Percentiles rank a stretch among this genome's conserved stretches.
phyloP scores from a whole-genome alignment of 2,797 vertebrate species.

The Silurus lanzhouensis region DNA sequence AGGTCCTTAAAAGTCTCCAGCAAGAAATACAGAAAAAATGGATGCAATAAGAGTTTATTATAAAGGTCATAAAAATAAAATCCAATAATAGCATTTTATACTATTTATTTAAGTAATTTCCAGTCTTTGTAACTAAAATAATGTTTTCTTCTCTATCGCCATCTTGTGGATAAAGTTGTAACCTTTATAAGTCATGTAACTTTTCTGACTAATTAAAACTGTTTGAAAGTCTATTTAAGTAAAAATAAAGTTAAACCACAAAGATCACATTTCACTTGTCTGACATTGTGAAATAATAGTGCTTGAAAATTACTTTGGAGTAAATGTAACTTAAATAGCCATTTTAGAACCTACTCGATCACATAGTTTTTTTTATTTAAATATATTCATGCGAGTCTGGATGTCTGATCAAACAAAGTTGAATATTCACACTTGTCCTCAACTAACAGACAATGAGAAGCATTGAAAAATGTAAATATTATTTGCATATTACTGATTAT shows the following conservation, averaged over 20 bases:
- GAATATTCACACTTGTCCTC: no score
- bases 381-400: background rate
- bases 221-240: no score
- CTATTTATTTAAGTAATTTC: background rate
- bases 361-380: background rate
- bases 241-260: background rate
- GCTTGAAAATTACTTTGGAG: background rate
- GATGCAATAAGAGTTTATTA: background rate
- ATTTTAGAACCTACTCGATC: background rate
- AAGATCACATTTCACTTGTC: background rate
- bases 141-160: constrained; percentile 35
- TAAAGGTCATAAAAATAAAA: background rate
- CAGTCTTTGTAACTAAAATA: background rate
- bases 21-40: no score
- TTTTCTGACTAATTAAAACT: no score
- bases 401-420: no score
- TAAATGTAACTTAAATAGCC: background rate
- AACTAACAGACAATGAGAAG: no score
- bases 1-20: background rate
- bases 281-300: background rate
- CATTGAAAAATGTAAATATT: no score
- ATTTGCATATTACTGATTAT: no score
- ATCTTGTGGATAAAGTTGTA: constrained; percentile 48
- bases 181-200: background rate
- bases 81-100: background rate